Evolutionary conservation across 2,113 vertebrate genomes (phyloP).

Genomic region (Notothenia coriiceps): DNA sequence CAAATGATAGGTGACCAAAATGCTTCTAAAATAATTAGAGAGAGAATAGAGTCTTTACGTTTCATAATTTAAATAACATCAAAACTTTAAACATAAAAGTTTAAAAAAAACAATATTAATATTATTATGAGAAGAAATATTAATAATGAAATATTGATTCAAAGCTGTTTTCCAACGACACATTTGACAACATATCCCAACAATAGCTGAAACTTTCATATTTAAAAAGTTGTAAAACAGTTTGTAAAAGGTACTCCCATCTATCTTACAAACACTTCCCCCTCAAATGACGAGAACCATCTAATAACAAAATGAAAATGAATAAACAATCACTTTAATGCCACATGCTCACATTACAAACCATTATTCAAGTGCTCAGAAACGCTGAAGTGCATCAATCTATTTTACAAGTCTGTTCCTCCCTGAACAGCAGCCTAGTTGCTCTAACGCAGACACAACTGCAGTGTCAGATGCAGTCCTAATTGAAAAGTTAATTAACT

Average conservation of each 20-base stretch:
- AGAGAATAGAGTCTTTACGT: no score
- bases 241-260: neutral
- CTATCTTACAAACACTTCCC: neutral
- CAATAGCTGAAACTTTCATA: no score
- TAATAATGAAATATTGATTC: neutral
- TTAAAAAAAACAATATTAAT: neutral
- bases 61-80: no score
- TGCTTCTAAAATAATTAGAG: neutral
- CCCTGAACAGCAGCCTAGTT: conserved; percentile 61
- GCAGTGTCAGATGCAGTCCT: conserved; percentile 89
- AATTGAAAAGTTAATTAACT: conserved; percentile 99
- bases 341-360: conserved; percentile 44
- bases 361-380: conserved; percentile 53
- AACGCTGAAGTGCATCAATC: conserved; percentile 53
- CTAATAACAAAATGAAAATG: conserved; percentile 11
- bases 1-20: no score
- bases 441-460: conserved; percentile 81
- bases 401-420: conserved; percentile 43
- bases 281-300: neutral
- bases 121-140: neutral
- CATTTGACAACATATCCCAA: no score
- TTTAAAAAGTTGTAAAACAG: neutral
- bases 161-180: no score
- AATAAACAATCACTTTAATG: conserved; percentile 14
- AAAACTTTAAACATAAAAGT: no score